Evolutionary conservation across 2,113 vertebrate species (phyloP), one percentile per base, ranked within the genome.

Genomic region (Sapayoa aenigma): DNA sequence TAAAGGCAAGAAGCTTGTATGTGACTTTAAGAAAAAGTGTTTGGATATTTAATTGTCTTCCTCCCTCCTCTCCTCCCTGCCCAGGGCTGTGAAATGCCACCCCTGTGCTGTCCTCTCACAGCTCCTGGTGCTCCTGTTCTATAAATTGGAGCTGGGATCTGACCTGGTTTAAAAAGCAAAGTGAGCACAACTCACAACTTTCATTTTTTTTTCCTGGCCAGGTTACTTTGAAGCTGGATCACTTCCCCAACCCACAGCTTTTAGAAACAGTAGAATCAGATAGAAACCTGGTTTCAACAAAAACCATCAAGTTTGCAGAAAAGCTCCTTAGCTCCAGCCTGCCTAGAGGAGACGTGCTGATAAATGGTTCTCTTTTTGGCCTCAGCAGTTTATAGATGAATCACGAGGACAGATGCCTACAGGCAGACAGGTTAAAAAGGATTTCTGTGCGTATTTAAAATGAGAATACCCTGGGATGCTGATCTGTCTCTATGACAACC

Each of bases 401-500:
- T 93, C 87, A 94, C 9, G 7, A 87, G 90, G 93, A 95, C 53
- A 84, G 84, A 93, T 89, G 93, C 81, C 91, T 94, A 85, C 12
- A 46, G 89, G 90, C 90, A 84, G 88, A 89, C 94, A 93, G 79
- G 83, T 96, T 96, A 75, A 92, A 94, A 94, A 86, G 88, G 78
- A 90, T 94, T 93, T 94, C 52, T 94, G 9, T 86, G 76, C 11
- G 9, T 95, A 84, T 94, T 93, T 86, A 68, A 96, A 92, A 94
- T 86, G 60, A 92, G 92, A 92, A 68, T 93, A 92, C 83, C 75
- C 60, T 3, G 0, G 86, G 88, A 95, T 96, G 82, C 90, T 86
- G 85, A 84, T 94, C 72, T 96, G 86, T 97, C 95, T 96, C 90
- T 94, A 65, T 97, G 93, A 95, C 95, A 95, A 94, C 87, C 93